A percentile compares a stretch with the other conserved stretches of the same genome.
These are phyloP conservation scores for Cataglyphis hispanica DNA, from an alignment of 1,140 invertebrate genomes.

Conservation along the genomic window DNA sequence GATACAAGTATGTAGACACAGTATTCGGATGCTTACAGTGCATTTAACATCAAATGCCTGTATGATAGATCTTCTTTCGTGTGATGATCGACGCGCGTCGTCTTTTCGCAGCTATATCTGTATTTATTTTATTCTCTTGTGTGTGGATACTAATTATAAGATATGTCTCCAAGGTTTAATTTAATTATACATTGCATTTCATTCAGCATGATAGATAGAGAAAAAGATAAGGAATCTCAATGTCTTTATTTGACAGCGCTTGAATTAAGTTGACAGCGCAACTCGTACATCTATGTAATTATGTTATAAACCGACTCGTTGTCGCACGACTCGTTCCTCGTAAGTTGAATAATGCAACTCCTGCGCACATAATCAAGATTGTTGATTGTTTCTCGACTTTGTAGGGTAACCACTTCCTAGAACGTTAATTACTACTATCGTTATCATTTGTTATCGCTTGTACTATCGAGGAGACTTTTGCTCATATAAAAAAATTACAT, in stretches of 20 bases:
- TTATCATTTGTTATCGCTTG: conserved; percentile 50
- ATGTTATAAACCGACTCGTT: conserved; percentile 11
- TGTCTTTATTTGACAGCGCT: neutral
- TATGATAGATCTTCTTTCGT: conserved; percentile 13
- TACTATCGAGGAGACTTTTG: conserved; percentile 59
- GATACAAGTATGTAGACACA: conserved; percentile 42
- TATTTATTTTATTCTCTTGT: neutral
- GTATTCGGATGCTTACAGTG: conserved; percentile 29
- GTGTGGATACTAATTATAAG: neutral
- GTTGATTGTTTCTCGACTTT: conserved; percentile 46
- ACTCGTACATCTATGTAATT: neutral
- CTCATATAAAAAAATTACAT: conserved; percentile 6
- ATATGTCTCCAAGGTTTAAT: neutral
- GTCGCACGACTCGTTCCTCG: neutral
- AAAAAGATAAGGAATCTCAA: neutral
- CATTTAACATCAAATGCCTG: conserved; percentile 31
- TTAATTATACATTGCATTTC: neutral
- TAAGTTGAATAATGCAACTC: neutral
- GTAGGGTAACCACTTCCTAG: conserved; percentile 72
- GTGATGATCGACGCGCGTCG: conserved; percentile 23
- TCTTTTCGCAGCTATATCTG: conserved; percentile 8
- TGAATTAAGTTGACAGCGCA: conserved; percentile 16
- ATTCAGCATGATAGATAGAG: neutral
- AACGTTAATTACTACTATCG: conserved; percentile 72
- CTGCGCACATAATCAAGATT: conserved; percentile 54